Percentiles rank a stretch among this genome's conserved stretches.
These are phyloP conservation scores for Temnothorax ravouxi DNA, from an alignment of 2,888 invertebrate genomes.

Conservation along the genomic window DNA sequence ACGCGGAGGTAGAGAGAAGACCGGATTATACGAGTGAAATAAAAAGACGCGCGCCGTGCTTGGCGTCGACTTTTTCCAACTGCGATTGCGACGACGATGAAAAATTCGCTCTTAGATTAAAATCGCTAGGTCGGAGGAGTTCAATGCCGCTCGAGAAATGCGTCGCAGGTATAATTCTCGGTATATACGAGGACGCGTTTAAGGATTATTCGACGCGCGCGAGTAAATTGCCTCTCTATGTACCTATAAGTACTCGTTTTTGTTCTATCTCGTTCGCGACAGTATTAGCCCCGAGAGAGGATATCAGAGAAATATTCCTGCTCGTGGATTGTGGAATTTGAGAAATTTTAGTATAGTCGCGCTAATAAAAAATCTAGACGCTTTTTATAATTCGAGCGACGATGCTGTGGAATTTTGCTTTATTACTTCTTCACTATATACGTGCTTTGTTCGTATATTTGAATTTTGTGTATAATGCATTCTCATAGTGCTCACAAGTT, in stretches of 20 bases:
- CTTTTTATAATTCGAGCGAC: slow-evolving; percentile 1
- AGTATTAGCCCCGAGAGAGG: background rate
- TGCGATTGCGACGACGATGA: background rate
- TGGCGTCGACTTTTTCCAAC: slow-evolving; percentile 1
- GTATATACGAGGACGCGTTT: background rate
- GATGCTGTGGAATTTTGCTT: background rate
- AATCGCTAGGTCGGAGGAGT: slow-evolving; percentile 28
- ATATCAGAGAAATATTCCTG: background rate
- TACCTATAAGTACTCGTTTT: background rate
- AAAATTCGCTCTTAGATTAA: slow-evolving; percentile 39
- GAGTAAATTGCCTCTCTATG: slow-evolving; percentile 28
- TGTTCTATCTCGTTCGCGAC: background rate
- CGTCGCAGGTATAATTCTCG: background rate
- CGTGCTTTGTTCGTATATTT: slow-evolving; percentile 3
- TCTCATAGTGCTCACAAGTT: background rate
- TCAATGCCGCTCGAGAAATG: slow-evolving; percentile 28
- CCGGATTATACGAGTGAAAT: slow-evolving; percentile 1
- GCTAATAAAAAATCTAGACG: background rate
- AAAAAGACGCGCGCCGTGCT: slow-evolving; percentile 4
- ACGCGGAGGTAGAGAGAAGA: slow-evolving; percentile 2
- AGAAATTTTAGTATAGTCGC: slow-evolving; percentile 11
- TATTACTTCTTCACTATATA: background rate
- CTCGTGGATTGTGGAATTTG: slow-evolving; percentile 8
- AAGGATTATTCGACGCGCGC: slow-evolving; percentile 26
- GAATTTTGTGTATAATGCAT: background rate